phyloP scores from a whole-genome alignment of 2,888 invertebrate genomes.

The Nezara viridula region DNA sequence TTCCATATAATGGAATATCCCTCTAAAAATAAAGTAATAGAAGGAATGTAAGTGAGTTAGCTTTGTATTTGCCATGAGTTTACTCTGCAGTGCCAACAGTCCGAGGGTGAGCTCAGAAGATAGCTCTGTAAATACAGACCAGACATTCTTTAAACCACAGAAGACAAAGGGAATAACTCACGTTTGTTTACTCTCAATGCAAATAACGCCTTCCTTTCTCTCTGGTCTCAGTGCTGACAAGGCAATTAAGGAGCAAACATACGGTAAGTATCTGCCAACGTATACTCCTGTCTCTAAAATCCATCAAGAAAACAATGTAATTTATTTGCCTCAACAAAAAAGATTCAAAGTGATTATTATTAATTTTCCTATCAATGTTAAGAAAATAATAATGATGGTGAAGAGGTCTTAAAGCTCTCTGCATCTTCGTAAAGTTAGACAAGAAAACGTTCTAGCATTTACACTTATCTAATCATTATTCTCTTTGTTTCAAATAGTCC shows the following conservation, averaged over 20 bases:
- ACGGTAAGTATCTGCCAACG: not conserved
- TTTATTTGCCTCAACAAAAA: too few species aligned
- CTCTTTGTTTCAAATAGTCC: too few species aligned
- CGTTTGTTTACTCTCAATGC: not conserved
- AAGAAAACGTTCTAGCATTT: too few species aligned
- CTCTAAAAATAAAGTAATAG: not conserved
- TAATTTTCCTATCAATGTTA: too few species aligned
- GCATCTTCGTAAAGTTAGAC: too few species aligned
- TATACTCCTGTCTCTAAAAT: not conserved
- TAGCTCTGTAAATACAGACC: not conserved
- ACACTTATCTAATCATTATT: too few species aligned
- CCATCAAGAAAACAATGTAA: not conserved
- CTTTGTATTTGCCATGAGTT: constrained; percentile 18
- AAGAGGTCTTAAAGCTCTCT: too few species aligned
- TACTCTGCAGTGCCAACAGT: not conserved
- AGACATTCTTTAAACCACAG: not conserved
- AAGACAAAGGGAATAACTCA: constrained; percentile 27
- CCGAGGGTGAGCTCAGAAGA: not conserved
- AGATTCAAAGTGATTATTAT: too few species aligned
- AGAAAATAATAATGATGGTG: too few species aligned
- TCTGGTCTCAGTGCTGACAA: not conserved
- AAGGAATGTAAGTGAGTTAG: not conserved
- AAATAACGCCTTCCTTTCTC: not conserved
- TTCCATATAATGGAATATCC: not conserved
- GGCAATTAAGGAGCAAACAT: constrained; percentile 5